Conservation (phyloP, 2,888 invertebrate species). For the Agriopis marginaria region DNA sequence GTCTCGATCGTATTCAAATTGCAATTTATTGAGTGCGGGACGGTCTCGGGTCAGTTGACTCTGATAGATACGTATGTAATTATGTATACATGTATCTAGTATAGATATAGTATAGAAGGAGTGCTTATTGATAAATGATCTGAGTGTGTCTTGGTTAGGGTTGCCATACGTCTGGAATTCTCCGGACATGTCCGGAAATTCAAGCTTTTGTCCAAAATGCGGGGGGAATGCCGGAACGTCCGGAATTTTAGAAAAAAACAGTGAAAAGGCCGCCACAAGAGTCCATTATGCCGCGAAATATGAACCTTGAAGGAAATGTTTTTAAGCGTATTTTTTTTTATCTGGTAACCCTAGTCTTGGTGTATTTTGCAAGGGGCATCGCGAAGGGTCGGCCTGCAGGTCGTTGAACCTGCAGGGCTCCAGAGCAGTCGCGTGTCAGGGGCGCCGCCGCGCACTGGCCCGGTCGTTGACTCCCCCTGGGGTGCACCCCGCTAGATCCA, state of each 20-base stretch:
- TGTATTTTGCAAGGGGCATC: slow-evolving; percentile 65
- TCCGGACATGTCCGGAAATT: too few species aligned
- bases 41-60: slow-evolving; percentile 1
- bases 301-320: too few species aligned
- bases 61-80: neutral
- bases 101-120: neutral
- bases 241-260: too few species aligned
- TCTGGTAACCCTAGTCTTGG: slow-evolving; percentile 13
- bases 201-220: too few species aligned
- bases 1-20: neutral
- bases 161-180: too few species aligned
- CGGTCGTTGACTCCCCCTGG: slow-evolving; percentile 78
- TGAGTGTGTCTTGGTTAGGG: slow-evolving; percentile 43
- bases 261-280: too few species aligned
- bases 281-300: too few species aligned
- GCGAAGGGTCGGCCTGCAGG: slow-evolving; percentile 68
- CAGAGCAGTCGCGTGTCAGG: slow-evolving; percentile 65
- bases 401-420: slow-evolving; percentile 80
- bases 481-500: slow-evolving; percentile 61
- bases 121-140: slow-evolving; percentile 51
- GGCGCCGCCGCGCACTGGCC: slow-evolving; percentile 71
- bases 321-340: too few species aligned
- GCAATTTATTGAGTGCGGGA: slow-evolving; percentile 3
- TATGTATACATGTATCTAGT: neutral
- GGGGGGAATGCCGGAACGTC: too few species aligned